Conservation (phyloP, 2,888 invertebrate species). For the Galerucella calmariensis region DNA sequence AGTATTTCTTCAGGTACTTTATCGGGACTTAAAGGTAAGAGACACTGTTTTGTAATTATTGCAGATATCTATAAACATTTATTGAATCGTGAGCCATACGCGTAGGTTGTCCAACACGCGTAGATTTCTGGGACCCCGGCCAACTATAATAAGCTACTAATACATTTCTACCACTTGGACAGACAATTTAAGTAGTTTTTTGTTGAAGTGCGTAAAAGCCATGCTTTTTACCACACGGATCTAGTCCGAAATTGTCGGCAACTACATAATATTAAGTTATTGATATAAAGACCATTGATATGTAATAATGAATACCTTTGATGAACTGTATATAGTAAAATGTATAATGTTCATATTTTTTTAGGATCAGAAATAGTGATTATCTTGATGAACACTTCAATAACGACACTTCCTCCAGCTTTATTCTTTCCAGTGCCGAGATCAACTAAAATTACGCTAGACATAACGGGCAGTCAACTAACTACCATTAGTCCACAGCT, state of each 20-base stretch:
- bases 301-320: neutral
- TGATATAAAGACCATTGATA: too few relatives aligned
- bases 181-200: too few relatives aligned
- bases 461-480: slow-evolving; percentile 82
- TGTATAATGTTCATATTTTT: slow-evolving; percentile 19
- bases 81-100: too few relatives aligned
- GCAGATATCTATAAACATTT: neutral
- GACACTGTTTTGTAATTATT: neutral
- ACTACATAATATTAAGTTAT: too few relatives aligned
- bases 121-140: too few relatives aligned
- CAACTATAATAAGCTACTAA: too few relatives aligned
- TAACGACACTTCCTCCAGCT: slow-evolving; percentile 82
- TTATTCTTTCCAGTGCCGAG: slow-evolving; percentile 88
- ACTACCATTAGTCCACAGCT: slow-evolving; percentile 82
- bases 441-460: slow-evolving; percentile 82
- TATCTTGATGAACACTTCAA: slow-evolving; percentile 83
- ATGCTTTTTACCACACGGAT: too few relatives aligned
- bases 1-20: slow-evolving; percentile 85
- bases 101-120: too few relatives aligned
- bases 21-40: slow-evolving; percentile 77
- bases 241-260: too few relatives aligned
- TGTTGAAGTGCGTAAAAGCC: too few relatives aligned
- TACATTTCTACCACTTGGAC: too few relatives aligned
- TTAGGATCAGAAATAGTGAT: slow-evolving; percentile 73
- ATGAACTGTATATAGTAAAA: neutral